Base-by-base conservation (phyloP, 2,113 vertebrate genomes). In the Pungitius pungitius region DNA sequence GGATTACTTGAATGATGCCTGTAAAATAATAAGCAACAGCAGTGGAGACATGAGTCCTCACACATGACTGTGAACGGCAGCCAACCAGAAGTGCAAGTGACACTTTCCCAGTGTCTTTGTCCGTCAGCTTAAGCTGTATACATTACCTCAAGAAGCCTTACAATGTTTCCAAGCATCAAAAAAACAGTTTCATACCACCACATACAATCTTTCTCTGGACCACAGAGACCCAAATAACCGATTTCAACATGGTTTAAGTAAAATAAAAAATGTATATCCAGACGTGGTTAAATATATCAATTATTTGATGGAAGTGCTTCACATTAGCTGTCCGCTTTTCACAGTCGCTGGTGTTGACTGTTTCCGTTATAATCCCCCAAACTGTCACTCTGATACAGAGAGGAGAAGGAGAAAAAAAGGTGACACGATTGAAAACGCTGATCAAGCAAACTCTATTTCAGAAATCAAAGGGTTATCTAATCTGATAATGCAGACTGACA, bases 401-500 rank as follows among this genome's bases (percentile, higher is more conserved):
- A 40, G 47, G 52, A 78, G 40, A 69, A 9, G 52, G 40, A 73
- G 69, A 45, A 64, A 75, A 78, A 62, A 66, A 80, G 69, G 77
- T 69, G 65, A 78, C 24, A 55, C 77, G 69, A 85, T 73, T 74
- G 69, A 78, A 55, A 69, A 78, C 78, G 89, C 84, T 84, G 85
- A 89, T 89, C 58, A 66, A 24, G 73, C 85, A 81, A 77, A 52
- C 49, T 60, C 54, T 65, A 18, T 81, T 83, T 76, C 40, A 74
- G 39, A 77, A 88, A 88, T 87, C 82, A 80, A 76, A 85, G 83
- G 86, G 75, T 79, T 77, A 83, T 88, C 81, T 87, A 73, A 81
- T 85, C 80, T 81, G 84, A 89, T 86, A 79, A 89, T 88, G 77
- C 80, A 58, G 57, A 55, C 13, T 71, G 80, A 86, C 75, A 82